Evolutionary conservation across 2,797 vertebrate species (phyloP).

Genomic region (Pseudomugil tenellus): DNA sequence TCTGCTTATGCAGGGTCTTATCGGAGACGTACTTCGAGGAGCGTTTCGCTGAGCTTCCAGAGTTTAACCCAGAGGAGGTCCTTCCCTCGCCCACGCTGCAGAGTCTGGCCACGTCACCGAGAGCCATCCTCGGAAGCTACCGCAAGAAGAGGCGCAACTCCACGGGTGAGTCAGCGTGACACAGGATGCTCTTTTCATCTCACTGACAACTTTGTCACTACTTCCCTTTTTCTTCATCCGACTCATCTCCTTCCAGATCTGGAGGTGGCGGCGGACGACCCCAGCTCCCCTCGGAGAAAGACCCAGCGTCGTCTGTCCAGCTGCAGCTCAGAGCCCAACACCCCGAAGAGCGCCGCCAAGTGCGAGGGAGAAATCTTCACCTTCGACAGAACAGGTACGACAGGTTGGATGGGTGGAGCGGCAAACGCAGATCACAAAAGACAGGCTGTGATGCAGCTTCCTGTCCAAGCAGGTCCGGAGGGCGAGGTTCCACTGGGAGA

Average conservation of each 20-base stretch:
- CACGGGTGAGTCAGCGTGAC: conserved; percentile 78
- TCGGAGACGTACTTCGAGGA: conserved; percentile 91
- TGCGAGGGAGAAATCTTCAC: conserved; percentile 95
- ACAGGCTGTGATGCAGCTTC: not conserved
- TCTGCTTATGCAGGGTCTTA: conserved; percentile 81
- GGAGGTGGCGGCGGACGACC: conserved; percentile 87
- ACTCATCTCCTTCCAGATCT: conserved; percentile 78
- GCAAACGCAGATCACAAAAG: not conserved
- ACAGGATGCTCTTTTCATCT: not conserved
- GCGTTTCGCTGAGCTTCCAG: conserved; percentile 91
- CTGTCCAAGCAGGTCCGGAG: conserved; percentile 76
- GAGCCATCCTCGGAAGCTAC: conserved; percentile 93
- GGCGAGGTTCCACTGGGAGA: conserved; percentile 88
- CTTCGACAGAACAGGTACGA: conserved; percentile 88
- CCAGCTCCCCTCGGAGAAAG: conserved; percentile 90
- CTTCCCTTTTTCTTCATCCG: not conserved
- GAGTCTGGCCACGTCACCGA: conserved; percentile 91
- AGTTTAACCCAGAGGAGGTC: conserved; percentile 92
- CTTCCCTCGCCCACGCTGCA: conserved; percentile 93
- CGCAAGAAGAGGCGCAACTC: conserved; percentile 93
- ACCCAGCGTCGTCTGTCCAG: conserved; percentile 89
- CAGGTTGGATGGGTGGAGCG: not conserved
- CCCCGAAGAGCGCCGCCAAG: conserved; percentile 93
- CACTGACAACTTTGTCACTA: too few relatives aligned
- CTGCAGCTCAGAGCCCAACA: conserved; percentile 94